Base-by-base conservation (phyloP, 2,113 vertebrate genomes). In the Lepidothrix coronata region DNA sequence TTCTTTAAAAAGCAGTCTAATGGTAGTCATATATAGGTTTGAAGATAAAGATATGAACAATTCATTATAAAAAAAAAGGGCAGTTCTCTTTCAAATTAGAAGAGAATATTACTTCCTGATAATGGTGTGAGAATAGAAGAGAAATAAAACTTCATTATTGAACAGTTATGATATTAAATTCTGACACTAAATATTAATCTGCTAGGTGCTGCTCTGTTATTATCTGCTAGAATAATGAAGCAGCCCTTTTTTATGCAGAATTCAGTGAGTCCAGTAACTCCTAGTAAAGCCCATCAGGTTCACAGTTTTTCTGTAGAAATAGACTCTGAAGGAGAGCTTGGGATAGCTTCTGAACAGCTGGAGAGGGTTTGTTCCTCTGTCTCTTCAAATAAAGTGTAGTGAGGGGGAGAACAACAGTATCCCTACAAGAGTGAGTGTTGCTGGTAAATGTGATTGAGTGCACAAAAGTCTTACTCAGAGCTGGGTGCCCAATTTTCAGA, bases 101-200 rank as follows among this genome's bases (percentile, higher is more conserved):
- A 68, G 46, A 79, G 70, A 94, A 11, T 92, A 92, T 94, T 92
- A 91, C 73, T 95, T 95, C 83, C 80, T 91, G 79, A 87, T 93
- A 96, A 82, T 85, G 49, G 37, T 57, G 17, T 61, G 68, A 81
- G 96, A 94, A 95, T 83, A 97, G 91, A 93, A 92, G 41, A 90
- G 92, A 93, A 96, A 95, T 97, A 96, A 97, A 96, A 95, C 76
- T 92, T 92, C 1, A 8, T 95, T 96, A 93, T 93, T 96, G 96
- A 95, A 91, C 95, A 91, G 91, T 95, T 96, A 85, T n/a, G 46
- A 77, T 91, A 94, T 96, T 96, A 94, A 96, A 89, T 94, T 95
- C 76, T 92, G 93, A 76, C 91, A 93, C 80, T 96, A 94, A 94
- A 95, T 96, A 93, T 96, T 95, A 96, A 96, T 97, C 83, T 96